phyloP scores from a whole-genome alignment of 1,140 invertebrate species.

The Meloidogyne exigua region DNA sequence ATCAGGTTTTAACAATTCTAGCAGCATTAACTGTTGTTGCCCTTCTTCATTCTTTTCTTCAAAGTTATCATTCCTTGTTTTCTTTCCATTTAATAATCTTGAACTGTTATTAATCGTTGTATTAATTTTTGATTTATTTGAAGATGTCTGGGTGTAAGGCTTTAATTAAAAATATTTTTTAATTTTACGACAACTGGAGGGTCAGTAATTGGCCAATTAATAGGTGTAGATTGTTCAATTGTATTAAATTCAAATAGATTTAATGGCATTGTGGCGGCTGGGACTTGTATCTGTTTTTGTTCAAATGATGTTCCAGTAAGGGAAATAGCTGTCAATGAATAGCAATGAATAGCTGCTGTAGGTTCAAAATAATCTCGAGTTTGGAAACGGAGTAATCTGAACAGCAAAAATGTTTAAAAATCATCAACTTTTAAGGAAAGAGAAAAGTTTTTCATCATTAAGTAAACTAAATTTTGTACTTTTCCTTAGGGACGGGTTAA shows the following conservation, averaged over 20 bases:
- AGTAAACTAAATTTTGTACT: too few species aligned
- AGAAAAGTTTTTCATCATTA: background rate
- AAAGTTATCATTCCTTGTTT: background rate
- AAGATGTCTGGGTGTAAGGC: background rate
- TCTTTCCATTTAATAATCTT: background rate
- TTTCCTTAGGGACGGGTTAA: too few species aligned
- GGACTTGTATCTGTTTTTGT: conserved; percentile 1
- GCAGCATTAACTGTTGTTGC: background rate
- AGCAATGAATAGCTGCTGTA: conserved; percentile 53
- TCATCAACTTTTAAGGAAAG: too few species aligned
- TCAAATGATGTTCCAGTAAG: background rate
- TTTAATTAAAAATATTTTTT: background rate
- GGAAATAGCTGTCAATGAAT: background rate
- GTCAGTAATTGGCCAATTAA: background rate
- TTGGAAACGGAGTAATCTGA: conserved; percentile 59
- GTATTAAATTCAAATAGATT: background rate
- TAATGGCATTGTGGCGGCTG: background rate
- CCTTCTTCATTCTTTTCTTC: background rate
- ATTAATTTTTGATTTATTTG: background rate
- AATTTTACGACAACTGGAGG: background rate
- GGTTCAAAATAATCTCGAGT: conserved; percentile 63
- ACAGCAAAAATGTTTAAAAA: background rate
- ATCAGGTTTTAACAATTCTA: background rate
- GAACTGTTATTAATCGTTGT: background rate
- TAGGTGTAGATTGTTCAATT: background rate